phyloP scores from a whole-genome alignment of 2,888 invertebrate species.

The Lasioglossum calceatum region DNA sequence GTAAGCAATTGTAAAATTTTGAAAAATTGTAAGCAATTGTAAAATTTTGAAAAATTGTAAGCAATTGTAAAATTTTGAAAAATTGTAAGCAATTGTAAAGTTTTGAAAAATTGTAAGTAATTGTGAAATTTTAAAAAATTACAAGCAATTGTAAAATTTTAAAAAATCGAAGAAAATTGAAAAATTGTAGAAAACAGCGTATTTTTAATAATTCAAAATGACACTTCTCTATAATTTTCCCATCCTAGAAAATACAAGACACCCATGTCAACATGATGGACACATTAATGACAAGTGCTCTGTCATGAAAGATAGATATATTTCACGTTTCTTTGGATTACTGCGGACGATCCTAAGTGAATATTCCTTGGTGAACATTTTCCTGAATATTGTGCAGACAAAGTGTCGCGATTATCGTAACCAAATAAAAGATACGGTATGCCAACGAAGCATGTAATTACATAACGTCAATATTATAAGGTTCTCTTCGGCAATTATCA shows the following conservation, averaged over 20 bases:
- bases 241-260: neutral
- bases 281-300: neutral
- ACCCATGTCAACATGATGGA: neutral
- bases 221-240: neutral
- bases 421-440: neutral
- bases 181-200: no score
- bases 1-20: no score
- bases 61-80: no score
- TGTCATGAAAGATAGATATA: neutral
- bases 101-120: no score
- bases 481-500: neutral
- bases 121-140: no score
- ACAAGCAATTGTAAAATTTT: no score
- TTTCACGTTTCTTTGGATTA: neutral
- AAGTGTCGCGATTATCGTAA: neutral
- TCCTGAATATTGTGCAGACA: neutral
- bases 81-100: no score
- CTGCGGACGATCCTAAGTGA: neutral
- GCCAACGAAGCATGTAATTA: slow-evolving; percentile 1
- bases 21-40: no score
- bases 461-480: slow-evolving; percentile 9
- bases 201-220: no score
- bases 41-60: no score
- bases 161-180: no score
- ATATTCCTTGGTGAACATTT: neutral